A percentile compares a stretch with the other conserved stretches of the same genome.
phyloP scores from a whole-genome alignment of 2,113 vertebrate species.

The Notothenia coriiceps region DNA sequence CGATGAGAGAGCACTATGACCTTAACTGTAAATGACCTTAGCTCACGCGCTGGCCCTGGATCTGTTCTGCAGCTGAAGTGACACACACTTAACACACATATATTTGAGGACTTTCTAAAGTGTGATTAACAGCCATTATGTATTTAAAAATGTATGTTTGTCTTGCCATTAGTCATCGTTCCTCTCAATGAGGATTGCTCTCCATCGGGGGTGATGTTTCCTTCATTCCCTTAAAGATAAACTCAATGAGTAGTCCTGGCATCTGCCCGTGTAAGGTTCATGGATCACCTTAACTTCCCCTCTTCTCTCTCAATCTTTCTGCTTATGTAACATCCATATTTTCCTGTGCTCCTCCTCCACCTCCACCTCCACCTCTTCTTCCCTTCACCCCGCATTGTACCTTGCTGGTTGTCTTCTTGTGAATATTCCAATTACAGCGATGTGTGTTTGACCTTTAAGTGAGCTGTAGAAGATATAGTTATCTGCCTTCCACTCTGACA shows the following conservation, averaged over 20 bases:
- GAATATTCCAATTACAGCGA: constrained; percentile 92
- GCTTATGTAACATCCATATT: constrained; percentile 69
- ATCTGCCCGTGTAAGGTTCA: constrained; percentile 82
- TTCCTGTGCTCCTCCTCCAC: constrained; percentile 13
- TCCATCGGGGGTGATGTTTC: too few relatives aligned
- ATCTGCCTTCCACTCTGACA: constrained; percentile 96
- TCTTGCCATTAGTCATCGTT: constrained; percentile 37
- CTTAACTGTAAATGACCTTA: constrained; percentile 66
- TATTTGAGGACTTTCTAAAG: background rate
- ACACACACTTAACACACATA: background rate
- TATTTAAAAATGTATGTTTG: constrained; percentile 21
- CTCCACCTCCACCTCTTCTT: constrained; percentile 19
- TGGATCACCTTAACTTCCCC: constrained; percentile 61
- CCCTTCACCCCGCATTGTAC: constrained; percentile 78
- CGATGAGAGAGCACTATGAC: constrained; percentile 68
- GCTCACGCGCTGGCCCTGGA: constrained; percentile 45
- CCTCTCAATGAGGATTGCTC: too few relatives aligned
- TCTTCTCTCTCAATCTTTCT: constrained; percentile 45
- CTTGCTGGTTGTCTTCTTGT: constrained; percentile 86
- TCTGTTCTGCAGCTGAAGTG: background rate
- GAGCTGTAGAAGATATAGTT: constrained; percentile 96
- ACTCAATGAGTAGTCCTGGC: constrained; percentile 79
- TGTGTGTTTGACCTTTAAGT: constrained; percentile 95
- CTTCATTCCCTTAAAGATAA: constrained; percentile 61
- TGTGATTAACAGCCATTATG: background rate